Percentiles rank a stretch among this genome's conserved stretches.
Evolutionary conservation across 1,140 invertebrate species (phyloP).

Genomic region (Meloidogyne floridensis): DNA sequence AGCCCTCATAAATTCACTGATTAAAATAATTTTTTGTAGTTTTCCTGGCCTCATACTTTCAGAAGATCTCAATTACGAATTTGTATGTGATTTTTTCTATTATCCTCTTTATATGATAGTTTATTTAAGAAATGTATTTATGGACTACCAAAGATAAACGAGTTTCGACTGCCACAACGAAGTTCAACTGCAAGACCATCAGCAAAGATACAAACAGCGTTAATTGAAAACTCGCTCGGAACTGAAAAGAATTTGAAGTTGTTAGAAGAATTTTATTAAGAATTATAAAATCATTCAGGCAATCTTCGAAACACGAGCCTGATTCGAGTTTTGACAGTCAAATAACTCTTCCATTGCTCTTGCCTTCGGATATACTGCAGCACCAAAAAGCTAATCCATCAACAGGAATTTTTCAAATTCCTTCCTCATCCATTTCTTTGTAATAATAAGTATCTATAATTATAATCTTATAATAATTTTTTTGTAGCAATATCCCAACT

Average conservation of each 20-base stretch:
- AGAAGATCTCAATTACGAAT: slow-evolving; percentile 59
- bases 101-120: not conserved
- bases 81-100: slow-evolving; percentile 17
- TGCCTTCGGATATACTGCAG: not conserved
- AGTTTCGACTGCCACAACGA: slow-evolving; percentile 40
- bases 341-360: not conserved
- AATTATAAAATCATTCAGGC: not conserved
- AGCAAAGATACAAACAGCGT: not conserved
- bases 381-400: not conserved
- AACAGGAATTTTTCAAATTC: not conserved
- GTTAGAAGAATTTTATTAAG: not conserved
- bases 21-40: too few species aligned
- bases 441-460: too few species aligned
- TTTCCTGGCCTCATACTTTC: slow-evolving; percentile 50
- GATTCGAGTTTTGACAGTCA: not conserved
- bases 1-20: too few species aligned
- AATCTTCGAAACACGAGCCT: not conserved
- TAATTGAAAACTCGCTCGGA: not conserved
- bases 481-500: not conserved
- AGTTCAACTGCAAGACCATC: slow-evolving; percentile 25
- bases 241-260: not conserved
- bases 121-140: slow-evolving; percentile 45
- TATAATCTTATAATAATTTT: too few species aligned
- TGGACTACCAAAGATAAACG: slow-evolving; percentile 43
- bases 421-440: not conserved